Conservation (phyloP, 2,888 invertebrate species). For the Caenorhabditis doughertyi region DNA sequence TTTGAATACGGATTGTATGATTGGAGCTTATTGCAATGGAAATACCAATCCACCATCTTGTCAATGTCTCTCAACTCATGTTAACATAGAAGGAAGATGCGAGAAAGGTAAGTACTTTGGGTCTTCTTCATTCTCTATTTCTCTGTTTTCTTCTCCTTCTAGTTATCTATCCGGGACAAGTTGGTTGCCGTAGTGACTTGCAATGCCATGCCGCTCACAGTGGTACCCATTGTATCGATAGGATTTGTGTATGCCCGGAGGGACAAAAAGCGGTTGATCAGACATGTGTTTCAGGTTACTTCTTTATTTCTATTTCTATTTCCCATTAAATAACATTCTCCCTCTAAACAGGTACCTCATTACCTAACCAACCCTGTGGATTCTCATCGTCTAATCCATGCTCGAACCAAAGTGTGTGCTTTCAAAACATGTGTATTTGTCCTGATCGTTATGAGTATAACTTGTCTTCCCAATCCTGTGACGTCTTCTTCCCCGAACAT, state of each 20-base stretch:
- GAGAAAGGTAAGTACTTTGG: constrained; percentile 77
- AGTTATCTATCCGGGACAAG: constrained; percentile 83
- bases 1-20: constrained; percentile 82
- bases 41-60: constrained; percentile 81
- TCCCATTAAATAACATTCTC: neutral
- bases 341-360: constrained; percentile 49
- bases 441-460: constrained; percentile 62
- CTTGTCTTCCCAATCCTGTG: constrained; percentile 50
- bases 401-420: constrained; percentile 64
- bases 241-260: constrained; percentile 81
- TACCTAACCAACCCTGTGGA: constrained; percentile 60
- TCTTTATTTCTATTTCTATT: constrained; percentile 45
- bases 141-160: constrained; percentile 62
- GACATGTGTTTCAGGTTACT: constrained; percentile 82
- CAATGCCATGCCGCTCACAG: constrained; percentile 81
- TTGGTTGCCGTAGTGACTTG: constrained; percentile 80
- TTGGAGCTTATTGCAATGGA: constrained; percentile 83
- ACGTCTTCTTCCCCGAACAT: constrained; percentile 23
- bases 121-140: constrained; percentile 23
- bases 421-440: constrained; percentile 57
- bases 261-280: constrained; percentile 81
- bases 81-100: constrained; percentile 80
- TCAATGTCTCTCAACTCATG: constrained; percentile 83
- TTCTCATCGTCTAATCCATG: constrained; percentile 62
- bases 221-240: constrained; percentile 79